Evolutionary conservation across 2,797 vertebrate genomes (phyloP), one percentile per base, ranked within the genome.

Genomic region (Microhierax caerulescens): DNA sequence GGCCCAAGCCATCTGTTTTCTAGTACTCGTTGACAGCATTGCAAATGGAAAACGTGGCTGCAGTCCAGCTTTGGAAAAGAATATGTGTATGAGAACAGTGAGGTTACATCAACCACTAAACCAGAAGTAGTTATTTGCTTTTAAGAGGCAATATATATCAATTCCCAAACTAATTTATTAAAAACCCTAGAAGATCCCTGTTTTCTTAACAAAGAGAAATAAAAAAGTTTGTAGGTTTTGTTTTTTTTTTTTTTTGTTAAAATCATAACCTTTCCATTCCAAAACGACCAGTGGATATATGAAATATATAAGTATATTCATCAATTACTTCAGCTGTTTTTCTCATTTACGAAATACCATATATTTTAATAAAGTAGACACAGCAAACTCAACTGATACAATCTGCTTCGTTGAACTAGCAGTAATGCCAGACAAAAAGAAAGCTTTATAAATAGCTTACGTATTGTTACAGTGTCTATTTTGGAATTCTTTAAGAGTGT

Each of bases 1-100:
- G 99, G 99, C 36, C 99, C 99, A 47, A 99, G 99, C 99, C 99
- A 99, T 92, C 99, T 99, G 96, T 99, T 99, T 95, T 99, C 99
- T 77, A 99, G 98, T 64, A 99, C 99, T 75, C 99, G 98, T 2
- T 99, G 98, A 95, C 99, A 99, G 94, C 99, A 99, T 95, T 99
- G 99, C 94, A 99, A 98, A 94, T 99, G 99, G 98, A 99, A 99
- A 93, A 99, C 98, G 4, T 99, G 99, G 97, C 99, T 99, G 98
- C 99, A 99, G 97, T 99, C 99, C 98, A 99, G 97, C 99, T 99
- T 96, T 47, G 96, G 93, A 65, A 76, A 91, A 86, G 32, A 83
- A 93, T 9, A 90, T 23, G 23, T 8, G 7, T 13, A 54, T 67
- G 78, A 81, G 32, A 97, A 53, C 41, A 43, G 0, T 36, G 32